These are phyloP conservation scores for Ceyx melanurus DNA, from an alignment of 2,113 vertebrate genomes.

Conservation along the genomic window DNA sequence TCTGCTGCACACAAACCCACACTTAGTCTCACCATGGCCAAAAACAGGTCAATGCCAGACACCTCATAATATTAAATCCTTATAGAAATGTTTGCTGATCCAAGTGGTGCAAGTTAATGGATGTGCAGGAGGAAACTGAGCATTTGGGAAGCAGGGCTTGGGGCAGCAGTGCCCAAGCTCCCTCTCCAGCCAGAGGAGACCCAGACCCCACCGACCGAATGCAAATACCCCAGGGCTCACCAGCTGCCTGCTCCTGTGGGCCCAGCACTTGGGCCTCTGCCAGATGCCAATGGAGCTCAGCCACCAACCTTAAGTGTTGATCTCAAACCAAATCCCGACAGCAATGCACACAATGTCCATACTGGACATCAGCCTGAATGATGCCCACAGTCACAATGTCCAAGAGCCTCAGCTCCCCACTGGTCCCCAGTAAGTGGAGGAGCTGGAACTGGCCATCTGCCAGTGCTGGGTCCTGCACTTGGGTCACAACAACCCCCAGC, in stretches of 20 bases:
- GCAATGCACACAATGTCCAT: neutral
- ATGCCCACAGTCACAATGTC: neutral
- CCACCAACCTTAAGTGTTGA: rapidly evolving
- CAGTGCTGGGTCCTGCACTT: too few species aligned
- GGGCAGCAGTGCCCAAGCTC: neutral
- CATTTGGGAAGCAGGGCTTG: neutral
- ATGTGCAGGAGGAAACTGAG: neutral
- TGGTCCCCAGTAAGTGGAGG: neutral
- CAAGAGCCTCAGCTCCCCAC: neutral
- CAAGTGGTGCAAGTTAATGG: neutral
- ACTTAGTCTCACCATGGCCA: neutral
- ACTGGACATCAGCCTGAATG: neutral
- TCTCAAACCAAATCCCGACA: neutral
- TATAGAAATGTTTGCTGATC: neutral
- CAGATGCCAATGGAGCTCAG: neutral
- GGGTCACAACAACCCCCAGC: too few species aligned
- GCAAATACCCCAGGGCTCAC: rapidly evolving
- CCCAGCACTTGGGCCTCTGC: neutral
- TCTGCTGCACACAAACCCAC: neutral
- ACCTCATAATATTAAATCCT: neutral
- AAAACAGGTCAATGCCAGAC: neutral
- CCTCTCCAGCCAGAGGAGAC: neutral
- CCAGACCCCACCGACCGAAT: rapidly evolving
- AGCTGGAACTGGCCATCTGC: neutral
- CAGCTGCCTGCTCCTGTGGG: rapidly evolving